Evolutionary conservation across 2,797 vertebrate species (phyloP), one percentile per base, ranked within the genome.

Genomic region (Arrhamphus sclerolepis): DNA sequence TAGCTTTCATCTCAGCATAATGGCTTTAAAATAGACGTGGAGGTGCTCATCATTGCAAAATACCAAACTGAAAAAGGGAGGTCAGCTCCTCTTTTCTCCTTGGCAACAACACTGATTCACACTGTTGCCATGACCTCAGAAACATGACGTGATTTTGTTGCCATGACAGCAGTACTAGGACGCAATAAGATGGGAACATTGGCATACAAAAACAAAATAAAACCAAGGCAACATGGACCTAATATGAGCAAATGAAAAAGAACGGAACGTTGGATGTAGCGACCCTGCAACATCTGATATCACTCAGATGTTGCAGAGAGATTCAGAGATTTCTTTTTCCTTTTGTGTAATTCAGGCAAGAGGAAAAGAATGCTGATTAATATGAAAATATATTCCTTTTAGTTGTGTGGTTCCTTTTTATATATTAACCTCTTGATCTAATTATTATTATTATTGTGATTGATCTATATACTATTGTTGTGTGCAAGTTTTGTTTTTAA

Each of bases 111-210:
- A 62, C 40, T 74, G 71, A 81, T 84, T 82, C 78, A 77, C 80
- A 72, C 75, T 20, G 86, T 89, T 89, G 82, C 86, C 80, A 90
- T 91, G 88, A 92, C 87, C 88, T 90, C 79, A 81, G 81, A 78
- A 71, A 72, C 63, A 84, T 88, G 87, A 90, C 82, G 81, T 85
- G 65, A 71, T 78, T 83, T 70, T 70, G 90, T 92, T 91, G 81
- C 89, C 89, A 91, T 89, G 89, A 87, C 90, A 89, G 87, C 87
- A 52, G 78, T 70, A 69, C 66, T 51, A 77, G 78, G 72, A 89
- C 56, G 84, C 82, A 89, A 84, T 81, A 82, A 83, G 84, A 81
- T 38, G 56, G 77, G 57, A 60, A 67, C 74, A 80, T 80, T 64
- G 26, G 72, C 70, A 81, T 71, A 75, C 73, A 81, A 57, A 34